phyloP scores from a whole-genome alignment of 1,140 invertebrate genomes.

The Halictus rubicundus region DNA sequence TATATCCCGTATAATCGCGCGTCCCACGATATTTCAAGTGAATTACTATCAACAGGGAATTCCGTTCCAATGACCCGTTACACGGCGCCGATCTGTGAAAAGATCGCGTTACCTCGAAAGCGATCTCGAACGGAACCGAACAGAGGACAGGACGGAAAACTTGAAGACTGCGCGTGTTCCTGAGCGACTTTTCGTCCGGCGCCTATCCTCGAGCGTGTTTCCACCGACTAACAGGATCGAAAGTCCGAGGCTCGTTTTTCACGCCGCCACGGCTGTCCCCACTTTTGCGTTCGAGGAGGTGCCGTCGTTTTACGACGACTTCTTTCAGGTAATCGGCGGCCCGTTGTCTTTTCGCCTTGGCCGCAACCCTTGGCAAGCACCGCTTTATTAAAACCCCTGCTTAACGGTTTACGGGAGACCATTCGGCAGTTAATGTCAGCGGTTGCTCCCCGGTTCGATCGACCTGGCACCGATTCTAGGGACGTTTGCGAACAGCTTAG shows the following conservation, averaged over 20 bases:
- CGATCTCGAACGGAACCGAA: no score
- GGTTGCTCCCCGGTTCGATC: no score
- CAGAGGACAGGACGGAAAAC: not conserved
- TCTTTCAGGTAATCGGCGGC: constrained; percentile 44
- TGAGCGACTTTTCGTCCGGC: constrained; percentile 2
- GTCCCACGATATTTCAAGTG: constrained; percentile 68
- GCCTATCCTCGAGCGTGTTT: not conserved
- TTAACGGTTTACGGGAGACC: no score
- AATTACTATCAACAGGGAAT: constrained; percentile 73
- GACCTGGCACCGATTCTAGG: no score
- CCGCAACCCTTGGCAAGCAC: constrained; percentile 10
- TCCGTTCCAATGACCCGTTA: constrained; percentile 64
- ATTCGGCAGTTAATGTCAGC: no score
- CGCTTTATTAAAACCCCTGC: constrained; percentile 6
- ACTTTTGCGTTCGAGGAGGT: constrained; percentile 26
- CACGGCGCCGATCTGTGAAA: constrained; percentile 13
- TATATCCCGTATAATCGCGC: constrained; percentile 67
- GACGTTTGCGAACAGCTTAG: no score
- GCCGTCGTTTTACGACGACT: constrained; percentile 45
- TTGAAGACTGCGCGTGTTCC: not conserved
- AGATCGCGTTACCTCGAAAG: constrained; percentile 1
- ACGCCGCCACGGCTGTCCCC: constrained; percentile 9
- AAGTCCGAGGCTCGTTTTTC: constrained; percentile 34
- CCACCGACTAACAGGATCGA: constrained; percentile 30
- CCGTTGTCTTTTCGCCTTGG: not conserved